Percentiles rank a stretch among this genome's conserved stretches.
phyloP scores from a whole-genome alignment of 2,113 vertebrate species.

The Zingel zingel region DNA sequence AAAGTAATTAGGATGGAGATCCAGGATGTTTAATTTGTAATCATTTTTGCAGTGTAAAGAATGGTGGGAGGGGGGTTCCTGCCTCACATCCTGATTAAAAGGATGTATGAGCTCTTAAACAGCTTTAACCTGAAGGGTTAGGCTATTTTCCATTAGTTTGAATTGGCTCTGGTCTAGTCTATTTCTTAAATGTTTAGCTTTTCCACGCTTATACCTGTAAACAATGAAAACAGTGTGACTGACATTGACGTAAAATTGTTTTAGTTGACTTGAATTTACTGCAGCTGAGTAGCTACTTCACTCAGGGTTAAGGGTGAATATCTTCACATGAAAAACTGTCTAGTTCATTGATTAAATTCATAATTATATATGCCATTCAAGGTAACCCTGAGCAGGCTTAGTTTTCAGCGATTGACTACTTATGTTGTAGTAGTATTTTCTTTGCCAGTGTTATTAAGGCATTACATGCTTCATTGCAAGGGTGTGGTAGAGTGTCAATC shows the following conservation, averaged over 20 bases:
- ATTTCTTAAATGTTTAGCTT: constrained; percentile 12
- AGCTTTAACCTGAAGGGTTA: constrained; percentile 26
- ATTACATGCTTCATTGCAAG: constrained; percentile 61
- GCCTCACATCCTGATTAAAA: constrained; percentile 61
- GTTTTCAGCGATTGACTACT: constrained; percentile 29
- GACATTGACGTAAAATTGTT: neutral
- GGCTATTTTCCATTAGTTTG: constrained; percentile 22
- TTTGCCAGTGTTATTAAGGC: constrained; percentile 45
- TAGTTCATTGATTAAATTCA: neutral
- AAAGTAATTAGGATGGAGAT: constrained; percentile 19
- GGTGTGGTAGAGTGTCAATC: constrained; percentile 57
- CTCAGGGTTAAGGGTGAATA: neutral
- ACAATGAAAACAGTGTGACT: neutral
- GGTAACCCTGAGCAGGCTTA: constrained; percentile 53
- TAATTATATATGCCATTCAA: constrained; percentile 15
- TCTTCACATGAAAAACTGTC: constrained; percentile 18
- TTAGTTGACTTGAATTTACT: constrained; percentile 14
- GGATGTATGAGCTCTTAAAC: constrained; percentile 45
- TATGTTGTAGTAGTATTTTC: constrained; percentile 36
- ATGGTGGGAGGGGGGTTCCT: constrained; percentile 29
- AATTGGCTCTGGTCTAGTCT: constrained; percentile 8
- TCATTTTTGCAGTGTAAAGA: constrained; percentile 4
- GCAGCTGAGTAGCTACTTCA: neutral
- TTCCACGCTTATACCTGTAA: neutral
- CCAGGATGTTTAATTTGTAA: constrained; percentile 51